Evolutionary conservation across 2,888 invertebrate species (phyloP), one percentile per base, ranked within the genome.

Genomic region (Stomorhina lunata): DNA sequence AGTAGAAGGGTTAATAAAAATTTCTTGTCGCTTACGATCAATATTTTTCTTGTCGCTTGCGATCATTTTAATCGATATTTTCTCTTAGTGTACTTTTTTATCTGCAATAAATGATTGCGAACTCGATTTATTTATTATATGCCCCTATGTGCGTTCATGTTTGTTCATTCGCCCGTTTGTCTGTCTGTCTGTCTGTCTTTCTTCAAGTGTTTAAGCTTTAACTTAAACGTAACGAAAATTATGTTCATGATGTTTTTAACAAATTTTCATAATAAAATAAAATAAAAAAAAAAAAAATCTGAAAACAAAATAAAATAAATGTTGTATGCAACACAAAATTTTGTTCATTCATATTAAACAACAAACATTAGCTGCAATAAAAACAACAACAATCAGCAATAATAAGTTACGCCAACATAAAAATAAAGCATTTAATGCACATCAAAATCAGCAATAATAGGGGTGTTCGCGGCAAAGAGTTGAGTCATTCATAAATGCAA

Each of bases 331-430:
- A 71, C 77, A 72, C 34, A 71, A 45, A 66, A 76, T 63, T 40
- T 48, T 61, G 48, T 37, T 17, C 27, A 37, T 73, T 53, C n/a
- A 40, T 73, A 50, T 37, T n/a, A 3, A 20, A 22, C 10, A 20
- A 53, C 25, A 69, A 43, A 37, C 32, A 32, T 10, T 27, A 55
- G 27, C 32, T 59, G 15, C 45, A 75, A 25, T 32, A 22, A 20
- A 34, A 68, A 34, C 34, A 53, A 15, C 37, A 72, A 10, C 20
- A 20, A 69, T 29, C 15, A 45, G 29, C 43, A 61, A 50, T 50
- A 77, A 69, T 69, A 61, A 61, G 68, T 77, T 77, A 77, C 77
- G 77, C 77, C 77, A 77, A 77, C 77, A 77, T 77, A 50, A 77
- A 61, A 4, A 27, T 69, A 50, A 61, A 69, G 66, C 57, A 34